Conservation (phyloP, 1,140 invertebrate species). For the Pseudobourletiella spinata region DNA sequence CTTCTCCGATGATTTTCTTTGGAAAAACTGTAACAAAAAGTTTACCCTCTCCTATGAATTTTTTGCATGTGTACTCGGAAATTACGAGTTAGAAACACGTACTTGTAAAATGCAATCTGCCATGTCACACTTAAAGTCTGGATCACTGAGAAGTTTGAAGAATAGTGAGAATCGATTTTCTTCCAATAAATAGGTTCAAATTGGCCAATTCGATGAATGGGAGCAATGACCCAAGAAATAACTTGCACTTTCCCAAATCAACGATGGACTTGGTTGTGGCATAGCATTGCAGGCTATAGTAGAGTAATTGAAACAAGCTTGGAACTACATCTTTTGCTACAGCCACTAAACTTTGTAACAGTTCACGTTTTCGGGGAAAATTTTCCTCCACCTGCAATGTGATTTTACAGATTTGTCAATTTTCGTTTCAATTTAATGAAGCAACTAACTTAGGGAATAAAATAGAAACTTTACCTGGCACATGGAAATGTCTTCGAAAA, state of each 20-base stretch:
- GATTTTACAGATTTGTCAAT: neutral
- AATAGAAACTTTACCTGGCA: conserved; percentile 23
- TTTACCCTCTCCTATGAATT: too few species aligned
- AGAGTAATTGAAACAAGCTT: conserved; percentile 14
- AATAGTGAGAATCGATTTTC: conserved; percentile 18
- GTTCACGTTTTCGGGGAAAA: conserved; percentile 12
- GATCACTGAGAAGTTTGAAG: neutral
- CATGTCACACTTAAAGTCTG: conserved; percentile 21
- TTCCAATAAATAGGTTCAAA: conserved; percentile 3
- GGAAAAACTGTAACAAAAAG: conserved; percentile 16
- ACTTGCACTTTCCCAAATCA: neutral
- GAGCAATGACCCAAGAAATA: conserved; percentile 13
- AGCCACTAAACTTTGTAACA: conserved; percentile 23
- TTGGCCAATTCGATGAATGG: conserved; percentile 23
- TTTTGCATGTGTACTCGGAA: too few species aligned
- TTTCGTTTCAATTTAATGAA: too few species aligned
- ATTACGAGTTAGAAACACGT: too few species aligned
- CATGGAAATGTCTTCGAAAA: conserved; percentile 27
- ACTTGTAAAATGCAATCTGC: too few species aligned
- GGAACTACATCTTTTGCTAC: conserved; percentile 14
- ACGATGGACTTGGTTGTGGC: neutral
- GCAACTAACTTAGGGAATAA: too few species aligned
- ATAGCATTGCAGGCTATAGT: conserved; percentile 1
- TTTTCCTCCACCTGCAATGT: conserved; percentile 12
- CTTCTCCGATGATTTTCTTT: conserved; percentile 26